A percentile compares a stretch with the other conserved stretches of the same genome.
phyloP scores from a whole-genome alignment of 2,888 invertebrate species.

The Scotopteryx bipunctaria region DNA sequence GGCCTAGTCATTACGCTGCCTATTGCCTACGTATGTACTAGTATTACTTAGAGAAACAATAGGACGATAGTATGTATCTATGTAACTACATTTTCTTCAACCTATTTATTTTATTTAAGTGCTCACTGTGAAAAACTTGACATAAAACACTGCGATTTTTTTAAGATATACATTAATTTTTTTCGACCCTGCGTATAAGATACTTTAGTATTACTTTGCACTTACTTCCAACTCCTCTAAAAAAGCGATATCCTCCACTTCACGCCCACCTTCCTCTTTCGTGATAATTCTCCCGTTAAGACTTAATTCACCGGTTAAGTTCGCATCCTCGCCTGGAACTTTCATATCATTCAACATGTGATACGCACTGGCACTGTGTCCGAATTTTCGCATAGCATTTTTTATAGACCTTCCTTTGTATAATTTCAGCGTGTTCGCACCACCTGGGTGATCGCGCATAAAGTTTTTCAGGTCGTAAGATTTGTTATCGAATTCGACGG shows the following conservation, averaged over 20 bases:
- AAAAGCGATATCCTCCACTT: slow-evolving; percentile 61
- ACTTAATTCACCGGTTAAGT: slow-evolving; percentile 67
- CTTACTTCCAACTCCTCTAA: slow-evolving; percentile 73
- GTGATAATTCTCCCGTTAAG: slow-evolving; percentile 69
- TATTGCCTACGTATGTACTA: no score
- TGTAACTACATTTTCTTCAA: no score
- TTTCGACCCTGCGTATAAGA: no score
- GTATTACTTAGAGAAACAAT: no score
- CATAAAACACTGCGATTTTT: no score
- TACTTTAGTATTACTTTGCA: no score
- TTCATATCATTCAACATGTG: slow-evolving; percentile 86
- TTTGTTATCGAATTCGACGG: slow-evolving; percentile 69
- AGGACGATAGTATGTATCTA: no score
- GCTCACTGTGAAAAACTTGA: no score
- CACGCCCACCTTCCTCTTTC: slow-evolving; percentile 53
- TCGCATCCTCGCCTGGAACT: slow-evolving; percentile 71
- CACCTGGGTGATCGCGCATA: slow-evolving; percentile 89
- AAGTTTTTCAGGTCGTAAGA: slow-evolving; percentile 86
- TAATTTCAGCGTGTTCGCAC: slow-evolving; percentile 84
- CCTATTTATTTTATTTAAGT: no score
- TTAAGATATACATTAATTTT: no score
- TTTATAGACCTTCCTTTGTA: slow-evolving; percentile 81
- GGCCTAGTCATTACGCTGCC: no score
- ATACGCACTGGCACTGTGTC: slow-evolving; percentile 86
- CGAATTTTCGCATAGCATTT: slow-evolving; percentile 78